A percentile compares a stretch with the other conserved stretches of the same genome.
Conservation (phyloP, 2,888 invertebrate genomes). For the Diarsia brunnea region DNA sequence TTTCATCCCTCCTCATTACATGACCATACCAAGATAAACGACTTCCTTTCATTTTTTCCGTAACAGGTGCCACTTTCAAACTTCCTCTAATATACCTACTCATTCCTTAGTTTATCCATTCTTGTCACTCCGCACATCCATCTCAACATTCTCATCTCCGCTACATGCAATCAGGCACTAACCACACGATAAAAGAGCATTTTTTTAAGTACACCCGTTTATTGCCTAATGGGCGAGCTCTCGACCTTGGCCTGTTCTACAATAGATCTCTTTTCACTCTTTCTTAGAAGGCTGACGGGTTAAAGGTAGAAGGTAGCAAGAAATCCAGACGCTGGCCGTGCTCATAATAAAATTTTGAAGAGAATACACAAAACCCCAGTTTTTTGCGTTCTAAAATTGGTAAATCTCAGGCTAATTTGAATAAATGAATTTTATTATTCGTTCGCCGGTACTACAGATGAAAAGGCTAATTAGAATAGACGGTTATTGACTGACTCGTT, state of each 20-base stretch:
- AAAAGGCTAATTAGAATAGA: neutral
- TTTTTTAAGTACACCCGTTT: neutral
- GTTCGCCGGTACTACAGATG: neutral
- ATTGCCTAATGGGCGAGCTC: neutral
- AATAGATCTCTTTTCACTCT: neutral
- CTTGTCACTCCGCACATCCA: too few species aligned
- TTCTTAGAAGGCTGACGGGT: neutral
- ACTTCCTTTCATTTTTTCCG: too few species aligned
- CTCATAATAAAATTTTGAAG: neutral
- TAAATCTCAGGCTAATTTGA: neutral
- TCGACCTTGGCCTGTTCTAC: neutral
- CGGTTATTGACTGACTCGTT: neutral
- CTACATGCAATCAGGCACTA: too few species aligned
- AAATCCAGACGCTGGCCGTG: neutral
- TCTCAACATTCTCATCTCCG: too few species aligned
- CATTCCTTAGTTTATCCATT: too few species aligned
- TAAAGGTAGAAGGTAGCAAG: neutral
- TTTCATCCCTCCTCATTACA: too few species aligned
- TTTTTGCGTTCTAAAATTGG: neutral
- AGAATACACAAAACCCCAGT: neutral
- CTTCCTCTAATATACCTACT: too few species aligned
- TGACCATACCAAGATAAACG: too few species aligned
- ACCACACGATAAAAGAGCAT: too few species aligned
- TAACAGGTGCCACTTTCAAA: too few species aligned
- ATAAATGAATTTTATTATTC: neutral